These are phyloP conservation scores for Holothuria leucospilota DNA, from an alignment of 53 echinoderm and acorn worm species.

Conservation along the genomic window DNA sequence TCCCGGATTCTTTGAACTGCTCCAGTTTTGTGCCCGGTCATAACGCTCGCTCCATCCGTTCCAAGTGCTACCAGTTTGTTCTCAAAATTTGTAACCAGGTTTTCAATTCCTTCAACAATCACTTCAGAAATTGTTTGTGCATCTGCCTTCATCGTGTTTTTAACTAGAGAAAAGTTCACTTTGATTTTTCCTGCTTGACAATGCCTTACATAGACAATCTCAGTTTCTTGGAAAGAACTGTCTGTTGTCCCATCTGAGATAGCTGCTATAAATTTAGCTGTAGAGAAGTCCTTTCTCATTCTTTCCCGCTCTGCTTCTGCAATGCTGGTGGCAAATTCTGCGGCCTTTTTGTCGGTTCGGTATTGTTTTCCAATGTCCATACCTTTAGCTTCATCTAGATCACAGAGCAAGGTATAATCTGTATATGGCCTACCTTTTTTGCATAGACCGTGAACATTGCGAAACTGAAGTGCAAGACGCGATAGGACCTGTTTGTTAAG, in stretches of 20 bases:
- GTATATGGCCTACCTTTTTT: constrained; percentile 10
- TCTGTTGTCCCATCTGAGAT: background rate
- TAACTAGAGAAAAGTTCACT: background rate
- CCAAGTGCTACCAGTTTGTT: too few relatives aligned
- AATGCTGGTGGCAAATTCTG: constrained; percentile 11
- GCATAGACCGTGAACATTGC: constrained; percentile 7
- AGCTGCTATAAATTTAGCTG: background rate
- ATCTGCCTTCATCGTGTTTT: constrained; percentile 1
- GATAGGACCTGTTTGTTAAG: too few relatives aligned
- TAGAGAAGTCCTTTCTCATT: background rate
- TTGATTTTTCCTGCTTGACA: background rate
- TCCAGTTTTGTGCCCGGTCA: too few relatives aligned
- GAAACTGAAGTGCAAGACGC: background rate
- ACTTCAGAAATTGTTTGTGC: background rate
- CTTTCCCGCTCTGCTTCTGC: background rate
- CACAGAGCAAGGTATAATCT: background rate
- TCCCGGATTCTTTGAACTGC: constrained; percentile 3
- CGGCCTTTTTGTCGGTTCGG: constrained; percentile 1
- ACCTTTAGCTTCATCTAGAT: constrained; percentile 14
- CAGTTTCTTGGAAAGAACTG: background rate
- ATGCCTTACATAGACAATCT: background rate
- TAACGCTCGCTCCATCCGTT: too few relatives aligned
- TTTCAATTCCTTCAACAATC: background rate
- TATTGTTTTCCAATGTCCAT: constrained; percentile 8
- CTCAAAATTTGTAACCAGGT: background rate